Base-by-base conservation (phyloP, 2,113 vertebrate species). In the Orientallactaga bullata region DNA sequence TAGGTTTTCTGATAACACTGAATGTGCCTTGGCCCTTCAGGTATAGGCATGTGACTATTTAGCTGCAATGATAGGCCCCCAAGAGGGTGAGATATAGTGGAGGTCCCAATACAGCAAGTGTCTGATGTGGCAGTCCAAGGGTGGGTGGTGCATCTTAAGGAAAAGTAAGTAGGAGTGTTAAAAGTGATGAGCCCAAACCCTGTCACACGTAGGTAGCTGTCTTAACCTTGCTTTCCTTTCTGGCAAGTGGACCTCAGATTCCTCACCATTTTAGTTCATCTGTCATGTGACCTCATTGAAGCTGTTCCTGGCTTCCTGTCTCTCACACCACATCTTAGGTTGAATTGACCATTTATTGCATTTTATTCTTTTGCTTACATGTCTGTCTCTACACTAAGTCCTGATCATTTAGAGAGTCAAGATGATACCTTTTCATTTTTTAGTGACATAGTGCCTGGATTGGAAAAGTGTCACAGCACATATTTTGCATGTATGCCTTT, bases 121-220 rank as follows among this genome's bases (percentile, higher is more conserved):
- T 42, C 32, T 26, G 0, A 39, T n/a, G 0, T 83, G 74, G 32
- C 24, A 18, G 0, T 68, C 2, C 28, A 0, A 51, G 1, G 17
- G 15, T 17, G 6, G 32, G 32, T 58, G 15, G 7, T 3, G 3
- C 7, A 11, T 32, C 65, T 42, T 72, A 35, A 87, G 68, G 42
- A 58, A 55, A 78, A 87, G 35, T n/a, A 71, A 4, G 7, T 10
- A n/a, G 55, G 37, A 32, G 11, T 42, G 13, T 3, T 35, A 51
- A 12, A 9, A 24, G 5, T 35, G 78, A 60, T 12, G 51, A 55
- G 17, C 42, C 61, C 35, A 1, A 20, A 68, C 9, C 17, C 23
- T 69, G 68, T 32, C 61, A 3, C 13, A 0, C 3, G 8, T 16
- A n/a, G 8, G 6, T 16, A 28, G 8, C 73, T 11, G 0, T 9